These are phyloP conservation scores for Aromia moschata DNA, from an alignment of 2,888 invertebrate genomes.

Conservation along the genomic window DNA sequence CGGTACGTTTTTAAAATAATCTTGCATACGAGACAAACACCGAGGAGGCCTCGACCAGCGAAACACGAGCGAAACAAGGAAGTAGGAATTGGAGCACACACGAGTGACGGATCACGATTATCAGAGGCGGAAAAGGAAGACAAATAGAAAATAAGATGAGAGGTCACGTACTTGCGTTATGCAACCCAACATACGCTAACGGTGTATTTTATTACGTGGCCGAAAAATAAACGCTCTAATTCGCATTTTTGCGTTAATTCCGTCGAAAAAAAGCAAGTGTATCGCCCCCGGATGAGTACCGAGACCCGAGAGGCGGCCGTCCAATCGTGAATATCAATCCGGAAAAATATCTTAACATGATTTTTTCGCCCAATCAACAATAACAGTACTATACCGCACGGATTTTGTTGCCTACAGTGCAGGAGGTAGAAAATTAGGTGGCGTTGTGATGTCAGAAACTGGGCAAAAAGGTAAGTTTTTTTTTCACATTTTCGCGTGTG, in stretches of 20 bases:
- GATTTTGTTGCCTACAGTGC: constrained; percentile 50
- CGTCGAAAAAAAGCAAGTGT: constrained; percentile 6
- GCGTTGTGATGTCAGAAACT: constrained; percentile 83
- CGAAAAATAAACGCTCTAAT: constrained; percentile 25
- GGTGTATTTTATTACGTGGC: constrained; percentile 53
- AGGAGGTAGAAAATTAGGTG: constrained; percentile 80
- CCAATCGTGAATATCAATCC: constrained; percentile 4
- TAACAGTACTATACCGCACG: constrained; percentile 48
- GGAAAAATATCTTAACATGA: constrained; percentile 16
- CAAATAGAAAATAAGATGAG: not conserved
- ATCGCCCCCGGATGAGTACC: constrained; percentile 1
- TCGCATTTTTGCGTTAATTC: constrained; percentile 15
- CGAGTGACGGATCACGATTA: not conserved
- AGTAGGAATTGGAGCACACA: constrained; percentile 1
- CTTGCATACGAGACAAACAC: too few relatives aligned
- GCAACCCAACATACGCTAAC: constrained; percentile 49
- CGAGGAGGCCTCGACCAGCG: not conserved
- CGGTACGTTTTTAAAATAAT: too few relatives aligned
- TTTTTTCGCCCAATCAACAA: constrained; percentile 37
- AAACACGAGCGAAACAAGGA: not conserved
- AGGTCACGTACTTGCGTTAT: constrained; percentile 35
- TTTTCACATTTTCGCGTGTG: constrained; percentile 52
- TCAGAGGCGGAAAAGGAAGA: not conserved
- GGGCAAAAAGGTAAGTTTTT: constrained; percentile 79
- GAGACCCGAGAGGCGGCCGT: not conserved